Percentiles rank a stretch among this genome's conserved stretches.
Evolutionary conservation across 1,140 invertebrate species (phyloP).

Genomic region (Glossosoma conforme): DNA sequence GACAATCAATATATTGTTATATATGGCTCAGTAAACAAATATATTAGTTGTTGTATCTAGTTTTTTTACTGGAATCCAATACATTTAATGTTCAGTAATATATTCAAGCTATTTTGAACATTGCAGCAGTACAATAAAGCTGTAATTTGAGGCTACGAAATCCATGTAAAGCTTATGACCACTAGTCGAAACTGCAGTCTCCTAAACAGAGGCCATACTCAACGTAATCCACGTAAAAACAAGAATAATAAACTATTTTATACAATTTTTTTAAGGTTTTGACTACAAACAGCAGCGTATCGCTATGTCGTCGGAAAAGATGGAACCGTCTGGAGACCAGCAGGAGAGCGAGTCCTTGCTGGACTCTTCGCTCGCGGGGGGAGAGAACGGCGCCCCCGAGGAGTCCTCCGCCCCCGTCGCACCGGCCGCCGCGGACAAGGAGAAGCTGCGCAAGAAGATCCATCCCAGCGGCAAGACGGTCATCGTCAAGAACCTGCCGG

Average conservation of each 20-base stretch:
- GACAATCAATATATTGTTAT: too few species aligned
- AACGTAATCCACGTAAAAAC: background rate
- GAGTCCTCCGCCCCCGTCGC: background rate
- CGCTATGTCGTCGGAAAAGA: background rate
- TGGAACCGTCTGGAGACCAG: background rate
- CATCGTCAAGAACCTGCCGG: slow-evolving; percentile 15
- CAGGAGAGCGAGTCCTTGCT: background rate
- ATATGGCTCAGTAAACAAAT: too few species aligned
- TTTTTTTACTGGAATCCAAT: too few species aligned
- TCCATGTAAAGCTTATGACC: too few species aligned
- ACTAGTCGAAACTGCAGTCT: background rate
- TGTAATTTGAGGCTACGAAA: too few species aligned
- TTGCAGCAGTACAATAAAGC: too few species aligned
- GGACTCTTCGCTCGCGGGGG: background rate
- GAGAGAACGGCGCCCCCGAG: background rate
- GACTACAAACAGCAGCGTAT: background rate
- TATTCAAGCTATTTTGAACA: too few species aligned
- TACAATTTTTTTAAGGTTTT: background rate
- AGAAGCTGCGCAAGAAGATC: slow-evolving; percentile 7
- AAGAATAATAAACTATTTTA: slow-evolving; percentile 4
- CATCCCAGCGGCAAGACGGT: slow-evolving; percentile 20
- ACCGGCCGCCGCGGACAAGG: background rate
- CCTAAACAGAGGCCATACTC: background rate
- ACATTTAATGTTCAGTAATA: too few species aligned
- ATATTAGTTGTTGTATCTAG: too few species aligned